Conservation (phyloP, 2,113 vertebrate species). For the Desmodus rotundus region DNA sequence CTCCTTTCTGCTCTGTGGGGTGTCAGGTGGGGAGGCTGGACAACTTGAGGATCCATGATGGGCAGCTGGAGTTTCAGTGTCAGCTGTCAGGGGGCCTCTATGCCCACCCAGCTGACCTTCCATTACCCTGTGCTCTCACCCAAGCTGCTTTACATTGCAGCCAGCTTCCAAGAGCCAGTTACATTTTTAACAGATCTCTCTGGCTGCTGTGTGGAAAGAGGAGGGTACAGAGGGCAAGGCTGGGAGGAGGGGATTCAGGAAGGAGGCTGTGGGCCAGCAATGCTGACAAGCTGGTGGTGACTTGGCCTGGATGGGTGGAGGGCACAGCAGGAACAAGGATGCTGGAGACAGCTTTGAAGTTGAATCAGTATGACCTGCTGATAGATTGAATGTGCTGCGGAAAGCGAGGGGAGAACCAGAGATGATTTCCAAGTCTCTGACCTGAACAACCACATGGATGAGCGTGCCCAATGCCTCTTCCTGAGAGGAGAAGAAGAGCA, state of each 20-base stretch:
- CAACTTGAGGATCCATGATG: fast-evolving
- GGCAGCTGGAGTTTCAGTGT: not conserved
- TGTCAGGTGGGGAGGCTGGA: no score
- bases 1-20: not conserved
- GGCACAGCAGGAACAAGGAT: not conserved
- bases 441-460: no score
- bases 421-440: not conserved
- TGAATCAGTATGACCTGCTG: not conserved
- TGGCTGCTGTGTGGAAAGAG: not conserved
- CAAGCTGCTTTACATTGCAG: not conserved
- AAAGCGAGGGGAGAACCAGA: not conserved
- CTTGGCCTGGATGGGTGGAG: not conserved
- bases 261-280: not conserved
- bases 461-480: no score
- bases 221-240: not conserved
- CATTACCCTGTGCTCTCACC: not conserved
- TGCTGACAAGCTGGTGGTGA: no score
- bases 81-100: not conserved
- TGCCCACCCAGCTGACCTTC: not conserved
- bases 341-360: not conserved
- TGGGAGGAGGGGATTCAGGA: not conserved
- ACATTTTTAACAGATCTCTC: not conserved
- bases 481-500: not conserved
- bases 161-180: not conserved
- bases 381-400: not conserved